A percentile compares a stretch with the other conserved stretches of the same genome.
These are phyloP conservation scores for roundworm (Caenorhabditis elegans) DNA, from an alignment of 1,140 invertebrate genomes.

Conservation along the genomic window DNA sequence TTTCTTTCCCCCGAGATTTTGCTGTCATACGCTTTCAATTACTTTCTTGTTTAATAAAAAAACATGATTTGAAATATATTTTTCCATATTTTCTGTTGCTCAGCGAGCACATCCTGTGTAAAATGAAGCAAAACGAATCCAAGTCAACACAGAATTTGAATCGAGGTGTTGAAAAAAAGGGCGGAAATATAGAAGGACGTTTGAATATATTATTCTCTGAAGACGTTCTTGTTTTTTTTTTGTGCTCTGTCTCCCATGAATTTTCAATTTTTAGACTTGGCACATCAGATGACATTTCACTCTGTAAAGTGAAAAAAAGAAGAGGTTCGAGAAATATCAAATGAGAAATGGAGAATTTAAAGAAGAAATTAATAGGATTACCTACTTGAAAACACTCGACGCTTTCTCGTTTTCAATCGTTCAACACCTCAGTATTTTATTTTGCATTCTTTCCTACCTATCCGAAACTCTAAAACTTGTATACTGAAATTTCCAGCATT, in stretches of 20 bases:
- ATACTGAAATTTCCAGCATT: background rate
- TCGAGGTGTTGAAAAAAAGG: background rate
- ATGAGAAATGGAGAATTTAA: background rate
- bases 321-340: background rate
- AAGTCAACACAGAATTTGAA: background rate
- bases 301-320: background rate
- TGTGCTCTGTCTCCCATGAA: background rate
- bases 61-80: background rate
- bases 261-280: background rate
- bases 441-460: background rate
- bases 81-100: background rate
- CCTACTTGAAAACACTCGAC: conserved; percentile 13
- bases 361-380: conserved; percentile 14
- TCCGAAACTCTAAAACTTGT: too few relatives aligned
- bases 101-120: background rate
- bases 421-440: background rate
- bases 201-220: conserved; percentile 22
- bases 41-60: background rate
- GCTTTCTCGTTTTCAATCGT: background rate
- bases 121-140: background rate
- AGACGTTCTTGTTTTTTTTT: background rate
- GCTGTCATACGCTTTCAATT: background rate
- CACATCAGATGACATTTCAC: background rate
- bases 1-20: background rate
- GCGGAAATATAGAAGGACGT: background rate